Evolutionary conservation across 2,113 vertebrate genomes (phyloP).

Genomic region (Oryzias woworae): DNA sequence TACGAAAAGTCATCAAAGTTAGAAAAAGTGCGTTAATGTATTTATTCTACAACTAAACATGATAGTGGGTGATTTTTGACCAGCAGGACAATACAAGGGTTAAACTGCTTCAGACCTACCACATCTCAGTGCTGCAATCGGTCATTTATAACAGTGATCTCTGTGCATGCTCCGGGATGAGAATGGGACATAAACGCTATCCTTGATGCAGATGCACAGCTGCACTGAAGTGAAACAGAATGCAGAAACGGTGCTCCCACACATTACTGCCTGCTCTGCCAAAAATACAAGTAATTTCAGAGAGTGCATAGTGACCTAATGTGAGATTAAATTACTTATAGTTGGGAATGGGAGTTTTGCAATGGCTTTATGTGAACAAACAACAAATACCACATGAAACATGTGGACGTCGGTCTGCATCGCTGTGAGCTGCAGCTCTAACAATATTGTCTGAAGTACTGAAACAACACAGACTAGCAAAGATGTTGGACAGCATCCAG

Average conservation of each 20-base stretch:
- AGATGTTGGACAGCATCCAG: slow-evolving; percentile 34
- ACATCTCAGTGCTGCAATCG: not conserved
- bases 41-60: too few species aligned
- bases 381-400: slow-evolving; percentile 36
- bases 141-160: slow-evolving; percentile 13
- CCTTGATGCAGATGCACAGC: slow-evolving; percentile 61
- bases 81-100: too few species aligned
- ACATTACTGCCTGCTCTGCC: slow-evolving; percentile 53
- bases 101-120: too few species aligned
- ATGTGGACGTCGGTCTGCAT: slow-evolving; percentile 12
- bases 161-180: slow-evolving; percentile 33
- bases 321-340: slow-evolving; percentile 58
- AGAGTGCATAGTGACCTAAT: slow-evolving; percentile 52
- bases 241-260: slow-evolving; percentile 47
- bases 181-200: slow-evolving; percentile 46
- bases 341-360: slow-evolving; percentile 26
- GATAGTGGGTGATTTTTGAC: too few species aligned
- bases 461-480: slow-evolving; percentile 53
- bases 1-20: too few species aligned
- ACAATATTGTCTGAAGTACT: slow-evolving; percentile 22
- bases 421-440: slow-evolving; percentile 24
- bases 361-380: slow-evolving; percentile 28
- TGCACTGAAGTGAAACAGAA: slow-evolving; percentile 46
- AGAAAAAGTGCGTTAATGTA: too few species aligned
- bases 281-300: slow-evolving; percentile 59